A percentile compares a stretch with the other conserved stretches of the same genome.
These are phyloP conservation scores for Cinclus cinclus DNA, from an alignment of 2,113 vertebrate species.

Conservation along the genomic window DNA sequence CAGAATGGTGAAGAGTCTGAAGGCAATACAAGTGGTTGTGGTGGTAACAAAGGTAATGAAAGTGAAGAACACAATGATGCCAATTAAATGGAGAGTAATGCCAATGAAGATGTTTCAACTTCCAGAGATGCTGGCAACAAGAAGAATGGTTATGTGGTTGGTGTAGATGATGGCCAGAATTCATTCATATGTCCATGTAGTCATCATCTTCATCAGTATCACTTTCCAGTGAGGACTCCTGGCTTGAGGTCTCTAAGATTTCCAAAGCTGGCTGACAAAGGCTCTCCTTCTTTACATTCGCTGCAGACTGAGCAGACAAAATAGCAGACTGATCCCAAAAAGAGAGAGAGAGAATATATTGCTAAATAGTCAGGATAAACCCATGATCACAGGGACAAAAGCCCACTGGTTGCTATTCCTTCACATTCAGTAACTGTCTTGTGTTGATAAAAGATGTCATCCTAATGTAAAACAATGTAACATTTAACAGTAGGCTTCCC, in stretches of 20 bases:
- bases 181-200: slow-evolving; percentile 92
- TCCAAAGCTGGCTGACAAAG: slow-evolving; percentile 94
- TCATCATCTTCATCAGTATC: slow-evolving; percentile 96
- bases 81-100: slow-evolving; percentile 48
- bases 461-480: background rate
- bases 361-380: slow-evolving; percentile 56
- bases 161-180: slow-evolving; percentile 44
- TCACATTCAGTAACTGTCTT: background rate
- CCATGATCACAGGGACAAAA: slow-evolving; percentile 42
- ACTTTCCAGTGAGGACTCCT: slow-evolving; percentile 96
- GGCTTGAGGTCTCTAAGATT: slow-evolving; percentile 96
- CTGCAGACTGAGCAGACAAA: slow-evolving; percentile 95
- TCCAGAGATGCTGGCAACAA: slow-evolving; percentile 29
- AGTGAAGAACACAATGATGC: slow-evolving; percentile 19
- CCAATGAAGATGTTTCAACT: slow-evolving; percentile 29
- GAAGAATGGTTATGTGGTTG: slow-evolving; percentile 46
- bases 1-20: slow-evolving; percentile 28
- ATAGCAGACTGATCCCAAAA: slow-evolving; percentile 88
- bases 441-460: background rate
- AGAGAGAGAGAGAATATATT: slow-evolving; percentile 53
- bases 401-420: slow-evolving; percentile 35
- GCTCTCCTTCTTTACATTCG: slow-evolving; percentile 95
- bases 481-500: slow-evolving; percentile 24
- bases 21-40: slow-evolving; percentile 48
- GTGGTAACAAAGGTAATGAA: slow-evolving; percentile 33